Conservation (phyloP, 2,113 vertebrate genomes). For the Mesoclemmys tuberculata region DNA sequence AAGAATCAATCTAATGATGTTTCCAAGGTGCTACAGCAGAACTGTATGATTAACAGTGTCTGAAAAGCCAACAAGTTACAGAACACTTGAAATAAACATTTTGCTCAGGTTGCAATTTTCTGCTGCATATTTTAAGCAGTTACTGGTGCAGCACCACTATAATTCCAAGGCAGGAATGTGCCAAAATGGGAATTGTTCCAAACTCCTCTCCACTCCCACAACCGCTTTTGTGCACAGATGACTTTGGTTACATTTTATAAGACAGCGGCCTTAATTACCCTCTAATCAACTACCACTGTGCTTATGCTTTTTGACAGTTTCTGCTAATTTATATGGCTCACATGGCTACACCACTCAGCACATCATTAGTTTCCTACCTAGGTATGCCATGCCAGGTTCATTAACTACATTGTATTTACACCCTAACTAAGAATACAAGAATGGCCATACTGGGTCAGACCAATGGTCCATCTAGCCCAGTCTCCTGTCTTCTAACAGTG, state of each 20-base stretch:
- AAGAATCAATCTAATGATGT: neutral
- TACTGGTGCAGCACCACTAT: neutral
- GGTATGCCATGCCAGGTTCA: neutral
- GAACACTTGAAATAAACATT: neutral
- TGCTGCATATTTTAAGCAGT: neutral
- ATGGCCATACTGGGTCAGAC: too few relatives aligned
- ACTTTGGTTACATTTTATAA: neutral
- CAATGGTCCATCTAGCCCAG: too few relatives aligned
- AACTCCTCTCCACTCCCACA: neutral
- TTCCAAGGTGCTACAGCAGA: neutral
- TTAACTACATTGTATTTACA: neutral
- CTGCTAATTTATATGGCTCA: neutral
- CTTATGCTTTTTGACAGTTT: neutral
- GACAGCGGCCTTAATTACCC: neutral
- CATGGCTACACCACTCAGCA: neutral
- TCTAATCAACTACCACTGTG: neutral
- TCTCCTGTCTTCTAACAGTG: too few relatives aligned
- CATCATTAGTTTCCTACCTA: neutral
- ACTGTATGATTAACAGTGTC: neutral
- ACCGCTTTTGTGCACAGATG: neutral
- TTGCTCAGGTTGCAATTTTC: neutral
- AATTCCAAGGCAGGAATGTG: neutral
- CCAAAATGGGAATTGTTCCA: neutral
- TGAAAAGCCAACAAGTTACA: neutral
- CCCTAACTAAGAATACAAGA: neutral